A percentile compares a stretch with the other conserved stretches of the same genome.
Evolutionary conservation across 2,113 vertebrate genomes (phyloP).

Genomic region (Lampris incognitus): DNA sequence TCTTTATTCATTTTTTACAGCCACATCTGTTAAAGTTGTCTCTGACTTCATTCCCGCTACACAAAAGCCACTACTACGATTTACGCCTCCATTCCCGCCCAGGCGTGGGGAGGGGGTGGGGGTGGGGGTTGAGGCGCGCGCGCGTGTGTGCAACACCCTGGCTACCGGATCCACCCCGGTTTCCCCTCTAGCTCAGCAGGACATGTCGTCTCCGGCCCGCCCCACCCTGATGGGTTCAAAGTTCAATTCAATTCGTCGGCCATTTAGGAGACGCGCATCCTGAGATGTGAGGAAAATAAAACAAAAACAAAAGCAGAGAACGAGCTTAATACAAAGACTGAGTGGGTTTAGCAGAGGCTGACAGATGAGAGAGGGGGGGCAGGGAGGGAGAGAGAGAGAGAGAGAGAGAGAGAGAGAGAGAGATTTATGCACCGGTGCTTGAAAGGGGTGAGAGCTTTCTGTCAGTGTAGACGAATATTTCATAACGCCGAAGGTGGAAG

Average conservation of each 20-base stretch:
- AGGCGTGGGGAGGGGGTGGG: conserved; percentile 37
- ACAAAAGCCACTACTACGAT: conserved; percentile 58
- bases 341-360: conserved; percentile 57
- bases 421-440: conserved; percentile 68
- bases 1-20: conserved; percentile 61
- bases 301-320: conserved; percentile 11
- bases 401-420: conserved; percentile 14
- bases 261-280: conserved; percentile 54
- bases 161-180: conserved; percentile 60
- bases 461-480: conserved; percentile 60
- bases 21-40: conserved; percentile 63
- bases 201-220: conserved; percentile 32
- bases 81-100: conserved; percentile 67
- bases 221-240: conserved; percentile 62
- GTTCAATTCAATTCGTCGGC: conserved; percentile 68
- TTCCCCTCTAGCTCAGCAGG: conserved; percentile 30
- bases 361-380: conserved; percentile 36
- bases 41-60: conserved; percentile 61
- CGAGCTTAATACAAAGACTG: conserved; percentile 35
- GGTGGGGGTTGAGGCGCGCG: conserved; percentile 57
- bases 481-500: conserved; percentile 67
- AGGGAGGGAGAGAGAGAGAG: not conserved
- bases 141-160: conserved; percentile 29
- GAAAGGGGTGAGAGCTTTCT: conserved; percentile 58
- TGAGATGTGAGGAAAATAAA: conserved; percentile 3